phyloP scores from a whole-genome alignment of 2,113 vertebrate genomes.

The Ploceus nigricollis region DNA sequence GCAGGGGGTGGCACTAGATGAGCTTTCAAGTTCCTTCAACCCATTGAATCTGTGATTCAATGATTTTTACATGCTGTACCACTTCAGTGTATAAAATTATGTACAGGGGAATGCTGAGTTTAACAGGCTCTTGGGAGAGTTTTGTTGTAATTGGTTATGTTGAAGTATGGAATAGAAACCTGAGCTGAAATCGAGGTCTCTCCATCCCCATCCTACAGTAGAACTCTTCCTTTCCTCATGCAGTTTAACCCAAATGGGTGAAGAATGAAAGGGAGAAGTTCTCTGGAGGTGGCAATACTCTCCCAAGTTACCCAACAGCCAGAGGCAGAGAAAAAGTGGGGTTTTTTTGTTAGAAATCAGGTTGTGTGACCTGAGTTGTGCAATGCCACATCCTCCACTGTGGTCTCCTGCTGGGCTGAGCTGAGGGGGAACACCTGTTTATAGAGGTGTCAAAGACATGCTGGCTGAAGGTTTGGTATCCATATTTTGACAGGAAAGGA shows the following conservation, averaged over 20 bases:
- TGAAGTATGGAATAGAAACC: neutral
- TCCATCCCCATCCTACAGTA: neutral
- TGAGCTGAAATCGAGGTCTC: neutral
- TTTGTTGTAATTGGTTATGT: neutral
- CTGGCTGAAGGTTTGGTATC: neutral
- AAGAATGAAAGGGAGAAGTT: neutral
- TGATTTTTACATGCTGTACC: neutral
- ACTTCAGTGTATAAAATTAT: neutral
- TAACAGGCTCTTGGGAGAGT: neutral
- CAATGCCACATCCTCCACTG: neutral
- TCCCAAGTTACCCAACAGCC: neutral
- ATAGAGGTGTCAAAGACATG: neutral
- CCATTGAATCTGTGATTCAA: neutral
- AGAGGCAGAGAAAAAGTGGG: neutral
- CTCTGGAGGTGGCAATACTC: neutral
- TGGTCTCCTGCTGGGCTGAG: neutral
- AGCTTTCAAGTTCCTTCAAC: neutral
- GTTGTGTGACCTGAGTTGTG: neutral
- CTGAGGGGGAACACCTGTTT: neutral
- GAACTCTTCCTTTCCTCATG: neutral
- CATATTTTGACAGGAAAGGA: neutral
- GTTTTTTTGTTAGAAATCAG: neutral
- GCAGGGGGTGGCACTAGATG: neutral
- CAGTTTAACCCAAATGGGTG: neutral
- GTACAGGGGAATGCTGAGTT: neutral